Conservation (phyloP, 2,888 invertebrate species). For the Phortica okadai region DNA sequence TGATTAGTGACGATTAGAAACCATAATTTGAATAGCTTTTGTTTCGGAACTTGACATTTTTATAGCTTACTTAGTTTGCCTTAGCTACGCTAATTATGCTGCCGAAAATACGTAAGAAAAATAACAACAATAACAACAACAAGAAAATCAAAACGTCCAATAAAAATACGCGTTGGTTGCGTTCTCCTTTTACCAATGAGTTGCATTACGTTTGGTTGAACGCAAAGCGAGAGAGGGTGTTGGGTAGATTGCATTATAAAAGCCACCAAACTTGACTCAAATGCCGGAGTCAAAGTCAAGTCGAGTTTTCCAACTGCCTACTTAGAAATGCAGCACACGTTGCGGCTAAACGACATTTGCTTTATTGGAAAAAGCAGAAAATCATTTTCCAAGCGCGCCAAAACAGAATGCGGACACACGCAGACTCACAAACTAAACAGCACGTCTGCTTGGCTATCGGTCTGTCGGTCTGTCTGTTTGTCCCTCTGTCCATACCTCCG, state of each 20-base stretch:
- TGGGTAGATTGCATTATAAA: not conserved
- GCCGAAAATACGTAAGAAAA: not conserved
- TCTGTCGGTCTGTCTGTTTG: no score
- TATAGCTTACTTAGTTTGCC: conserved; percentile 62
- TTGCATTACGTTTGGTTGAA: not conserved
- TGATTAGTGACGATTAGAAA: conserved; percentile 45
- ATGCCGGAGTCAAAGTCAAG: not conserved
- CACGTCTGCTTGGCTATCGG: not conserved
- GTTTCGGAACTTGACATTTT: conserved; percentile 59
- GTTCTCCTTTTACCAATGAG: conserved; percentile 7
- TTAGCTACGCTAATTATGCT: conserved; percentile 45
- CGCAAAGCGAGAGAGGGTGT: not conserved
- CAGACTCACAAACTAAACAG: conserved; percentile 45
- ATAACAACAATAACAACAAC: not conserved
- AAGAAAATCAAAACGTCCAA: no score
- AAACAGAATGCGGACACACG: conserved; percentile 68
- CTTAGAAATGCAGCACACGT: conserved; percentile 59
- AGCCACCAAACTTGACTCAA: conserved; percentile 21
- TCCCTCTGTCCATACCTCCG: not conserved
- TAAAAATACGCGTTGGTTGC: no score
- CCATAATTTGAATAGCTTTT: conserved; percentile 58
- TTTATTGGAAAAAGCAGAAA: conserved; percentile 66
- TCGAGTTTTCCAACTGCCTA: conserved; percentile 21
- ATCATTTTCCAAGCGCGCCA: conserved; percentile 39
- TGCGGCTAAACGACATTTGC: conserved; percentile 56